Conservation (phyloP, 1,140 invertebrate species). For the Sesamia nonagrioides region DNA sequence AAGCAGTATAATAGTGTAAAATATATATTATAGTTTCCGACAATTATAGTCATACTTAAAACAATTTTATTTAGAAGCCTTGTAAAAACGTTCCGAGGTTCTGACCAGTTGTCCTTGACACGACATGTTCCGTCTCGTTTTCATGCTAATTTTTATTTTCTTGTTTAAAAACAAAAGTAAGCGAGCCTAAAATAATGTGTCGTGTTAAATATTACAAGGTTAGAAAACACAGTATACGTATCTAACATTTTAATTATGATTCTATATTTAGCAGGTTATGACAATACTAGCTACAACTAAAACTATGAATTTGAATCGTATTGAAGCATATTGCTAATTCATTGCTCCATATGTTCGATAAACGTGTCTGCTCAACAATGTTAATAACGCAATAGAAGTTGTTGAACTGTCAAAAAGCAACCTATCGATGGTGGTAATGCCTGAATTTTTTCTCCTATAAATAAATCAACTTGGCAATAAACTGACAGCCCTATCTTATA, state of each 20-base stretch:
- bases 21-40: not conserved
- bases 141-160: conserved; percentile 39
- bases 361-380: too few species aligned
- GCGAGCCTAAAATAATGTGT: not conserved
- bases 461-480: not conserved
- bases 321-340: too few species aligned
- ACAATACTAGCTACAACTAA: not conserved
- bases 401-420: not conserved
- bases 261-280: too few species aligned
- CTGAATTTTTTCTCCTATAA: not conserved
- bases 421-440: not conserved
- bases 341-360: too few species aligned
- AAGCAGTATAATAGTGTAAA: not conserved
- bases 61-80: conserved; percentile 3
- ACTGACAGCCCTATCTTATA: conserved; percentile 16
- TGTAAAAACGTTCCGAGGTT: conserved; percentile 9
- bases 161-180: not conserved
- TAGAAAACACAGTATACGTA: too few species aligned
- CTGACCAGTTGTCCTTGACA: conserved; percentile 39
- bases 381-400: too few species aligned
- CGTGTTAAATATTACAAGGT: not conserved
- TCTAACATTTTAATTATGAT: too few species aligned
- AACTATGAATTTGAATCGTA: too few species aligned
- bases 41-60: not conserved
- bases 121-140: conserved; percentile 6